Percentiles rank a stretch among this genome's conserved stretches.
Evolutionary conservation across 1,140 invertebrate species (phyloP).

Genomic region (Branchinecta lynchi): DNA sequence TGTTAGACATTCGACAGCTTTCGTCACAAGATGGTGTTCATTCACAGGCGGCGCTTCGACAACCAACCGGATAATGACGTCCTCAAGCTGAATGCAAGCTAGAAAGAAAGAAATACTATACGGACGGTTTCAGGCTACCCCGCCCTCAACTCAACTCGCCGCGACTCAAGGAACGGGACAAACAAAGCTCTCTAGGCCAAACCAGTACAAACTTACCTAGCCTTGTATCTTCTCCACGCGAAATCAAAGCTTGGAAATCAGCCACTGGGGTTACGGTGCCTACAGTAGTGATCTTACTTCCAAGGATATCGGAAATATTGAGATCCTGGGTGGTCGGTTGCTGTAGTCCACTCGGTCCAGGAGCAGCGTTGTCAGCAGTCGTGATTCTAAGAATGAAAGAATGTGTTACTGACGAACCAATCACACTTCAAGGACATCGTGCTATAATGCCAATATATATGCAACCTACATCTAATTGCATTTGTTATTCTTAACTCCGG

Average conservation of each 20-base stretch:
- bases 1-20: not conserved
- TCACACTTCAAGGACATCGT: too few species aligned
- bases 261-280: not conserved
- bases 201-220: not conserved
- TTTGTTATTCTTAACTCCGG: too few species aligned
- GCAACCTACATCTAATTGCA: too few species aligned
- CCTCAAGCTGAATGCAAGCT: not conserved
- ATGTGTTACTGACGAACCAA: too few species aligned
- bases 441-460: too few species aligned
- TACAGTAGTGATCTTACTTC: not conserved
- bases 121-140: too few species aligned
- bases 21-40: not conserved
- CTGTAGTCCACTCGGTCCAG: not conserved
- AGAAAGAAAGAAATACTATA: not conserved
- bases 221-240: not conserved
- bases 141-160: too few species aligned
- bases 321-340: not conserved
- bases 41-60: not conserved
- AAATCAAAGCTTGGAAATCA: not conserved
- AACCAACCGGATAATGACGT: not conserved
- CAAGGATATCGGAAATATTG: not conserved
- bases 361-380: not conserved
- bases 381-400: too few species aligned
- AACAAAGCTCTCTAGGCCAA: too few species aligned
- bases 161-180: too few species aligned